Base-by-base conservation (phyloP, 2,888 invertebrate genomes). In the Calameuta pallipes region DNA sequence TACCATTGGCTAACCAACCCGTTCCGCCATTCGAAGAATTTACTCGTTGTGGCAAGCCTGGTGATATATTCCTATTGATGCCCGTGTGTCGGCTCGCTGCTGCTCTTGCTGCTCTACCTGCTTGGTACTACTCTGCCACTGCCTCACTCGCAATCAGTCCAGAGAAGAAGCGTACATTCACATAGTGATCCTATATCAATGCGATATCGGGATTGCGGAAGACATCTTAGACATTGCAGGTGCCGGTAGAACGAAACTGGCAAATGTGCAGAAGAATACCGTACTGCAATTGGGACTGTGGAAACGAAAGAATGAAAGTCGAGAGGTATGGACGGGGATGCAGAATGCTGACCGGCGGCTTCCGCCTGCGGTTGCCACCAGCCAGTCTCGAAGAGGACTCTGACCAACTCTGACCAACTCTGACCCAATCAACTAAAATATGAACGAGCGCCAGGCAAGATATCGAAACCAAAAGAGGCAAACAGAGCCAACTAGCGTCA, bases 121-220 rank as follows among this genome's bases (percentile, higher is more conserved):
- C 12, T 36, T 3, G 36, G 12, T 11, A 36, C 36, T 36, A 36
- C 12, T 12, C 35, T 36, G 36, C 36, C 12, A 36, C 36, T 36
- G 36, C 36, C 12, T 36, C 3, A 3, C 36, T 36, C 37, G 4
- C 37, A 15, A 13, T 37, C 37, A 15, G 13, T 15, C 1, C 37
- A 15, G 37, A 13, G 13, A 41, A 77, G 30, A 35, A 12, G 78
- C 75, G 78, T 74, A 77, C 82, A 84, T 82, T 83, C 74, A 74
- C 79, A n/a, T n/a, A 82, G 78, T 81, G 83, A 84, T 83, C 83
- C 82, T 82, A 83, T 83, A 84, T 74, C 81, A 80, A 75, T 41
- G n/a, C 79, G 79, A 81, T 81, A 79, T 80, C 80, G 71, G 79
- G 81, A 85, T 83, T 79, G 81, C 80, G 35, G 78, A 79, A 75